Evolutionary conservation across 2,888 invertebrate genomes (phyloP), one percentile per base, ranked within the genome.

Genomic region (Panzeria rudis): DNA sequence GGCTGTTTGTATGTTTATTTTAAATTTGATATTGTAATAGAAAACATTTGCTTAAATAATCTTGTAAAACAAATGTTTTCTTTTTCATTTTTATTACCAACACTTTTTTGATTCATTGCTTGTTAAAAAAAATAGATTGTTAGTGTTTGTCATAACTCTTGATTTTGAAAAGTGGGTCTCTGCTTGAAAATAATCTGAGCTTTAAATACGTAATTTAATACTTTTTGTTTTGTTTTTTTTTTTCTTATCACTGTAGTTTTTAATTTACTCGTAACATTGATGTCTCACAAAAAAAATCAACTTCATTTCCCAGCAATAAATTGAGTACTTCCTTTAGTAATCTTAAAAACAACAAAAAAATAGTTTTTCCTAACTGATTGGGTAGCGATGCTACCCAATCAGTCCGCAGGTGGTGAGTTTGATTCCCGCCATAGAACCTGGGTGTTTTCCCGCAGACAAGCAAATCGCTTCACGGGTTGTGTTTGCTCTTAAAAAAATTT

Each of bases 161-260:
- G n/a, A 56, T 25, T 66, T 35, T n/a, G n/a, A 41, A 78, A 80
- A 69, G 72, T 77, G 73, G 80, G 73, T 77, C 73, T 77, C 38
- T 23, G 41, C 20, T 76, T 71, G 41, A 41, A 32, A 32, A n/a
- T n/a, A 50, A 68, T 66, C 81, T 69, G 15, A 54, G 72, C 54
- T 44, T 72, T 64, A n/a, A 61, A 44, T 17, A 38, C 54, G 84
- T 69, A 80, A 80, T 80, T 11, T 47, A 62, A 77, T 84, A 77
- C 59, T 75, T 54, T 25, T 9, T 75, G 29, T 69, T n/a, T 76
- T 61, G 77, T 85, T 75, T 54, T 25, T 9, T 75, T 38, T 69
- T n/a, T 76, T 61, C 82, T 85, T 82, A 77, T 85, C 84, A 52
- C 7, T 66, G 15, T 41, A 44, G 17, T 56, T 47, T 71, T 41